Evolutionary conservation across 2,113 vertebrate genomes (phyloP).

Genomic region (Gallinago media): DNA sequence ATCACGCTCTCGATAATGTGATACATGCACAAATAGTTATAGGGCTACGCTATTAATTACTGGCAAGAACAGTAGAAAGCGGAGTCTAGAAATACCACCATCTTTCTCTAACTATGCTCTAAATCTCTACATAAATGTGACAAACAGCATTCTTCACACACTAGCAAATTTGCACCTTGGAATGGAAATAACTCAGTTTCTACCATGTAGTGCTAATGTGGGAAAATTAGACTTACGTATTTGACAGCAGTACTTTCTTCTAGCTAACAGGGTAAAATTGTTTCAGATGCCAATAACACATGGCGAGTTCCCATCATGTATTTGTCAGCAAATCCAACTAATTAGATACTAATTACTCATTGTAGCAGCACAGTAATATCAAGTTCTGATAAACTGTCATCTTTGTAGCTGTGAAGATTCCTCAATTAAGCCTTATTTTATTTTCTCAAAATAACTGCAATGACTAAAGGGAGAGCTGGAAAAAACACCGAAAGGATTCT

Average conservation of each 20-base stretch:
- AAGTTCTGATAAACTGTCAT: conserved; percentile 42
- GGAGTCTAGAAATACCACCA: background rate
- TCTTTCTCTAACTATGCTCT: background rate
- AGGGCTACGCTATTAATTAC: background rate
- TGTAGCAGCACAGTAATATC: conserved; percentile 16
- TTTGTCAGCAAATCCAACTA: conserved; percentile 59
- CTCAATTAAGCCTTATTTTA: conserved; percentile 24
- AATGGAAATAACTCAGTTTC: conserved; percentile 51
- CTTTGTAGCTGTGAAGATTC: background rate
- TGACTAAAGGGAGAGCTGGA: background rate
- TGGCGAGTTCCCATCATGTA: conserved; percentile 10
- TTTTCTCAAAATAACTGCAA: background rate
- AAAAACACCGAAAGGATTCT: background rate
- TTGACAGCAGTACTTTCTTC: conserved; percentile 19
- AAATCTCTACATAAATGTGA: background rate
- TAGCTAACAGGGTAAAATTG: background rate
- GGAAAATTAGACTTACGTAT: background rate
- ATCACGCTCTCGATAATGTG: accelerated
- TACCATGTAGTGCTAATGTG: background rate
- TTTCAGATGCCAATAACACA: conserved; percentile 52
- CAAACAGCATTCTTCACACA: background rate
- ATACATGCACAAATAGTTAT: background rate
- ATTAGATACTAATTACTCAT: conserved; percentile 56
- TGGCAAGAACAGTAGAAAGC: background rate
- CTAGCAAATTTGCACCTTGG: conserved; percentile 2